Evolutionary conservation across 2,888 invertebrate species (phyloP), one percentile per base, ranked within the genome.

Genomic region (Campaea margaritaria): DNA sequence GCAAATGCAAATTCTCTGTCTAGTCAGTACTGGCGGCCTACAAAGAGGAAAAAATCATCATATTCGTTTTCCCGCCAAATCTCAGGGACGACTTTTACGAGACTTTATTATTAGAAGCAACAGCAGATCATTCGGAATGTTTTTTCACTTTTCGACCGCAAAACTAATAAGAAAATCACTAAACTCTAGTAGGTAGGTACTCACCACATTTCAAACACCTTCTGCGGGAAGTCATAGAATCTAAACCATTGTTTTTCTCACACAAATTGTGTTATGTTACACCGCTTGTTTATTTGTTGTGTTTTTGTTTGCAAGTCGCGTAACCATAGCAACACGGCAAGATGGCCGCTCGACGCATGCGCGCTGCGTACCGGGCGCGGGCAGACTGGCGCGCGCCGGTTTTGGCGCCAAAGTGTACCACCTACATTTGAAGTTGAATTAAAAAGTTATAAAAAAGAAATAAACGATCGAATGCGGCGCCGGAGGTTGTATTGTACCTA

Each of bases 311-410:
- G 78, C 77, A 74, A 61, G 78, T 72, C 80, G 68, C 83, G 86
- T 89, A 73, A 81, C 86, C 82, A 87, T 87, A 74, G 78, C 81
- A 84, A 89, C n/a, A n/a, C 86, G 68, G 65, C 65, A 84, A 83
- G 70, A 85, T 83, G 83, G 83, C 84, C 69, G 70, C 49, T 56
- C 65, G 72, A 58, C 85, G 86, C 89, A 85, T 86, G 87, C 87
- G 86, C 79, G 70, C 80, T 50, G 73, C 59, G 52, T 54, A 69
- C 75, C 75, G 77, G 69, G 64, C 81, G 74, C 78, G 74, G 68
- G 70, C 67, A 69, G 75, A 89, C 89, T 89, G 86, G 73, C 75
- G 83, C 47, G 15, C 21, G 58, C 56, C 56, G 60, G 63, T 85
- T 89, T 89, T 90, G 87, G 88, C 89, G 90, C 86, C 88, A 85